Conservation (phyloP, 2,113 vertebrate species). For the Pelecanoides urinatrix region DNA sequence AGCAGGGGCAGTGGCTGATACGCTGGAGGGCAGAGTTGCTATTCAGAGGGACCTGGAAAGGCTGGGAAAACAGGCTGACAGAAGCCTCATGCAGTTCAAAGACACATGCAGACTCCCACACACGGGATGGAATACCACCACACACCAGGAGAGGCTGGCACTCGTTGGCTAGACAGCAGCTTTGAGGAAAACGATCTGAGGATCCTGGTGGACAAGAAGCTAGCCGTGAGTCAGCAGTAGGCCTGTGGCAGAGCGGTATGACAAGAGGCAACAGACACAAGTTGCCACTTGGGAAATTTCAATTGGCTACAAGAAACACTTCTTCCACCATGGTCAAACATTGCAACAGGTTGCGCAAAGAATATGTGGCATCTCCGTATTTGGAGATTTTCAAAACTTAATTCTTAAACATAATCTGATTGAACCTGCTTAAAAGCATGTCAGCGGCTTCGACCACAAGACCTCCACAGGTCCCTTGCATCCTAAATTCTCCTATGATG, state of each 20-base stretch:
- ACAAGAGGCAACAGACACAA: neutral
- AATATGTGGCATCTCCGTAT: neutral
- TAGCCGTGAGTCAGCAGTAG: rapidly evolving
- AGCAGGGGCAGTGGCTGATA: rapidly evolving
- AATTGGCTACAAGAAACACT: neutral
- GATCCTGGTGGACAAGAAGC: neutral
- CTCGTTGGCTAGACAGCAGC: neutral
- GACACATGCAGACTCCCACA: neutral
- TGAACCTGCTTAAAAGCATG: neutral
- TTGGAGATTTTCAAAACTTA: neutral
- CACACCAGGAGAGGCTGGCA: neutral
- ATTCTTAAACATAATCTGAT: neutral
- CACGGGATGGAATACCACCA: neutral
- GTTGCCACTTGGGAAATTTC: neutral
- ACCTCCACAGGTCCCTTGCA: neutral
- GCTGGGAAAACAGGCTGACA: neutral
- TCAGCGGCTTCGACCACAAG: neutral
- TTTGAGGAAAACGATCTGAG: neutral
- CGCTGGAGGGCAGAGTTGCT: neutral
- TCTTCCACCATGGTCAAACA: rapidly evolving
- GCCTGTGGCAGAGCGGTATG: neutral
- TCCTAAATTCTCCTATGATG: neutral
- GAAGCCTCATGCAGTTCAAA: neutral
- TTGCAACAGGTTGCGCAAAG: neutral
- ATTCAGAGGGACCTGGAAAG: neutral